Evolutionary conservation across 2,888 invertebrate genomes (phyloP).

Genomic region (Actias luna): DNA sequence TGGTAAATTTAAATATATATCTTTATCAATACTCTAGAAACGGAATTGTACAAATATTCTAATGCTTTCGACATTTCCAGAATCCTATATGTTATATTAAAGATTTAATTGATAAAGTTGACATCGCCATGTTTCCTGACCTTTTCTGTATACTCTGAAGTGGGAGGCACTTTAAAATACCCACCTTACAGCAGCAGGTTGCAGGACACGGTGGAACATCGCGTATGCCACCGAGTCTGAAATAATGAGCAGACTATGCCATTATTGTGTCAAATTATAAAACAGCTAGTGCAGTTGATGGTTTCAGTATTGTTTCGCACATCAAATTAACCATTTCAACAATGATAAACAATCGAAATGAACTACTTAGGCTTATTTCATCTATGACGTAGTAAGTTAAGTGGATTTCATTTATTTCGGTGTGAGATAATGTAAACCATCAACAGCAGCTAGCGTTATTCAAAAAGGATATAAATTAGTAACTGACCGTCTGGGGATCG

Average conservation of each 20-base stretch:
- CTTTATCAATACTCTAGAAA: not conserved
- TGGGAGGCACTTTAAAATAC: slow-evolving; percentile 39
- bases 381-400: not conserved
- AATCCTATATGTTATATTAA: not conserved
- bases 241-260: slow-evolving; percentile 80
- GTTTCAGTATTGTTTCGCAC: slow-evolving; percentile 31
- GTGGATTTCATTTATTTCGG: not conserved
- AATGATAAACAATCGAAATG: not conserved
- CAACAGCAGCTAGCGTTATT: slow-evolving; percentile 47
- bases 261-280: slow-evolving; percentile 68
- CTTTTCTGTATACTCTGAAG: not conserved
- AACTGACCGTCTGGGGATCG: slow-evolving; percentile 83
- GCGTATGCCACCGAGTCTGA: slow-evolving; percentile 75
- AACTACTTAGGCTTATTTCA: not conserved
- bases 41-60: not conserved
- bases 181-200: slow-evolving; percentile 59
- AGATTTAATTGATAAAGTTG: not conserved
- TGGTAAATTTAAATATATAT: not conserved
- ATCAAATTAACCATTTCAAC: not conserved
- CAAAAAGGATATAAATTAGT: slow-evolving; percentile 28
- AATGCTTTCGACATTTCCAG: not conserved
- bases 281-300: slow-evolving; percentile 51
- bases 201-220: slow-evolving; percentile 61
- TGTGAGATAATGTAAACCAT: slow-evolving; percentile 42
- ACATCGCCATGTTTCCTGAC: not conserved